Conservation (phyloP, 2,888 invertebrate genomes). For the Tupiocoris notatus region DNA sequence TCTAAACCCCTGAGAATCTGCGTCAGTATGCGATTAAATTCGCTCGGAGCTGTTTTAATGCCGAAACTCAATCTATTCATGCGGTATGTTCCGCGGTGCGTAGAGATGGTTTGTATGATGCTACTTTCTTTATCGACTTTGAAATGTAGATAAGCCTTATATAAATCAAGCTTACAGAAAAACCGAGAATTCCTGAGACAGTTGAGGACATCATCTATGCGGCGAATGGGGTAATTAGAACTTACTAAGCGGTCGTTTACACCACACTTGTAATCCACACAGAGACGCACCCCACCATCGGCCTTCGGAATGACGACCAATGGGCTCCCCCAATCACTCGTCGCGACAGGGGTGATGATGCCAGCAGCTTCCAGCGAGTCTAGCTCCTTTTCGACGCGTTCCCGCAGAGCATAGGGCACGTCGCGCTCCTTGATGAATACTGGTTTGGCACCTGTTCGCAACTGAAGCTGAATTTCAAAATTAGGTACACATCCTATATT, state of each 20-base stretch:
- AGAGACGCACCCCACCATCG: constrained; percentile 40
- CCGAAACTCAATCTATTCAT: constrained; percentile 31
- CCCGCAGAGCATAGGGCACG: constrained; percentile 37
- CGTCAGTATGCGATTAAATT: constrained; percentile 41
- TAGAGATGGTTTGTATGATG: constrained; percentile 31
- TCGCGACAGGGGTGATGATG: constrained; percentile 35
- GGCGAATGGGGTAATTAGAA: background rate
- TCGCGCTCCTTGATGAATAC: constrained; percentile 29
- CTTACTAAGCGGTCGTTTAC: constrained; percentile 1
- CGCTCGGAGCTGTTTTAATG: constrained; percentile 44
- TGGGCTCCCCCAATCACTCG: constrained; percentile 38
- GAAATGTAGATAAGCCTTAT: too few relatives aligned
- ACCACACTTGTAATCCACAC: constrained; percentile 44
- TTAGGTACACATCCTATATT: constrained; percentile 43
- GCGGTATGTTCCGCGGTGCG: constrained; percentile 18
- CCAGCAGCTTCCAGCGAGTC: constrained; percentile 31
- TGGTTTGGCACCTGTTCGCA: constrained; percentile 37
- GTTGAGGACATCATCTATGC: background rate
- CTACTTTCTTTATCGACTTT: constrained; percentile 6
- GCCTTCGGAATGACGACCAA: constrained; percentile 28
- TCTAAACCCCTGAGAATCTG: constrained; percentile 40
- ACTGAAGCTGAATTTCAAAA: constrained; percentile 28
- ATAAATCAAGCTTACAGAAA: too few relatives aligned
- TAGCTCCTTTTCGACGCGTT: constrained; percentile 36
- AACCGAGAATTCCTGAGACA: background rate